These are phyloP conservation scores for Aelia acuminata DNA, from an alignment of 2,888 invertebrate species.

Conservation along the genomic window DNA sequence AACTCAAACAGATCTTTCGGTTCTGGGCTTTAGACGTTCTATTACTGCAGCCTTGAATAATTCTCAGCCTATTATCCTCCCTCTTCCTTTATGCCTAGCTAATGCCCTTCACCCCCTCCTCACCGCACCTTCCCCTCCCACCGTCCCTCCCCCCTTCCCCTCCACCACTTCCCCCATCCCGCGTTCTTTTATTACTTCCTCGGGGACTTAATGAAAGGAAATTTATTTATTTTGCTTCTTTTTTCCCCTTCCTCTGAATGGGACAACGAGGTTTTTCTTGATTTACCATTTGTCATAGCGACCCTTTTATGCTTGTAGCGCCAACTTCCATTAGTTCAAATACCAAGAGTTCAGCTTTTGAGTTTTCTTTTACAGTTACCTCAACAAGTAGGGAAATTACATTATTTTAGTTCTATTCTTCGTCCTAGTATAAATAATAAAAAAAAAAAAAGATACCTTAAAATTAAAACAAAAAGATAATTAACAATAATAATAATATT, in stretches of 20 bases:
- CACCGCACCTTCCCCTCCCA: no score
- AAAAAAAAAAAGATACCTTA: no score
- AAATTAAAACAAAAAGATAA: not conserved
- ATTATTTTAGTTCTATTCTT: no score
- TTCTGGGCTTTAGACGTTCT: not conserved
- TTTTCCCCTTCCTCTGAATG: not conserved
- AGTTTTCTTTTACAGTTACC: not conserved
- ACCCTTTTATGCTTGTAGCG: not conserved
- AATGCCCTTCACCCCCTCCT: not conserved
- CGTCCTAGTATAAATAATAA: no score
- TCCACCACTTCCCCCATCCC: not conserved
- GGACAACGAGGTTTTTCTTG: not conserved
- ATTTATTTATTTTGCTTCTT: conserved; percentile 17
- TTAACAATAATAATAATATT: not conserved
- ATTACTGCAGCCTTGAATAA: not conserved
- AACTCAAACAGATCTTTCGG: not conserved
- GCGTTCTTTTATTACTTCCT: conserved; percentile 23
- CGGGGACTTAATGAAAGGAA: conserved; percentile 9
- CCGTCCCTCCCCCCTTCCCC: not conserved
- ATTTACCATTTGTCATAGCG: not conserved
- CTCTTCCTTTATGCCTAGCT: conserved; percentile 18
- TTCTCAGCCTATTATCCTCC: not conserved
- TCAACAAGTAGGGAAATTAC: not conserved
- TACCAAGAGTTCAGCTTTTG: not conserved
- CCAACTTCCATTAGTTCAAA: not conserved